phyloP scores from a whole-genome alignment of 2,797 vertebrate species.

The Choloepus didactylus region DNA sequence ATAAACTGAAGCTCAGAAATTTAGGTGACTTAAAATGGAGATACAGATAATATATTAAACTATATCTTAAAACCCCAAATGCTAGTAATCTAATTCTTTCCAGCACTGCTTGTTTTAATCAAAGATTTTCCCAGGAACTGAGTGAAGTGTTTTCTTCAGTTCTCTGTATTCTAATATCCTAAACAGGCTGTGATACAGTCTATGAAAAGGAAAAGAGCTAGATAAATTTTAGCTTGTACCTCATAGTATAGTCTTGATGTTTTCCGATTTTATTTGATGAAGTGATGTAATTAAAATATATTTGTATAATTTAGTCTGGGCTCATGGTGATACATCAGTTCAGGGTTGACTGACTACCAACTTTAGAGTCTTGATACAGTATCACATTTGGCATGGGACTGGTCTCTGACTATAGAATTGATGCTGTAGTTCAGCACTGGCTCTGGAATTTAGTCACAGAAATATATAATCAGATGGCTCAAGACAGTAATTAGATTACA shows the following conservation, averaged over 20 bases:
- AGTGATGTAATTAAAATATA: slow-evolving; percentile 42
- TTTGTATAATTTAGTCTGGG: neutral
- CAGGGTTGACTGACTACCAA: neutral
- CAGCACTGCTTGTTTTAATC: neutral
- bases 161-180: neutral
- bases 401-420: neutral
- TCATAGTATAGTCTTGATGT: slow-evolving; percentile 12
- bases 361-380: neutral
- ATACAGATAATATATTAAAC: slow-evolving; percentile 44
- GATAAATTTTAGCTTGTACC: neutral
- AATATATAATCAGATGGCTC: neutral
- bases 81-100: slow-evolving; percentile 34
- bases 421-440: neutral
- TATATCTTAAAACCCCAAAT: neutral
- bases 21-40: neutral
- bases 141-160: neutral
- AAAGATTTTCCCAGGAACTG: neutral
- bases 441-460: neutral
- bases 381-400: neutral
- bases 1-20: slow-evolving; percentile 18
- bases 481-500: neutral
- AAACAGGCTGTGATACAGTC: neutral
- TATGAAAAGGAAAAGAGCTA: neutral
- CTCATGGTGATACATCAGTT: neutral
- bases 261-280: slow-evolving; percentile 29